phyloP scores from a whole-genome alignment of 2,888 invertebrate genomes.

The Epistrophe eligans region DNA sequence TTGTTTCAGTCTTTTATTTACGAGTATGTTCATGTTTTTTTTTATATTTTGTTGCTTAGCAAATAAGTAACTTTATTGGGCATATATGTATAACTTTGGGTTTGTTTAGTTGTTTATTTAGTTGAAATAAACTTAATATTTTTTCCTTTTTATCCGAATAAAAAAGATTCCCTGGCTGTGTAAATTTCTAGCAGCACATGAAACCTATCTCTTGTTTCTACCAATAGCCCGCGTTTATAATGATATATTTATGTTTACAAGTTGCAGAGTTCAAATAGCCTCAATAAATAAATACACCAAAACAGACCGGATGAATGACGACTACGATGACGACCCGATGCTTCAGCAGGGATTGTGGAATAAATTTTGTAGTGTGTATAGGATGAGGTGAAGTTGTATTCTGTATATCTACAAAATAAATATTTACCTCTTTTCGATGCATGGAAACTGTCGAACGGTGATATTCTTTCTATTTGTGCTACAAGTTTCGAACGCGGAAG shows the following conservation, averaged over 20 bases:
- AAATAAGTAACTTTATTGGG: too few species aligned
- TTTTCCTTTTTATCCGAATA: too few species aligned
- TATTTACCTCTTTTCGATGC: slow-evolving; percentile 94
- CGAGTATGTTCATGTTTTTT: too few species aligned
- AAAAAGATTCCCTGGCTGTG: not conserved
- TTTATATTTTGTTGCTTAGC: too few species aligned
- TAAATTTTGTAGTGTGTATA: not conserved
- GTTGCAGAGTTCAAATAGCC: slow-evolving; percentile 23
- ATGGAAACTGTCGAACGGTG: slow-evolving; percentile 96
- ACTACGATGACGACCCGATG: not conserved
- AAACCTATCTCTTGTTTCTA: not conserved
- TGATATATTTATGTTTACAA: slow-evolving; percentile 19
- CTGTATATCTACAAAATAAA: slow-evolving; percentile 36
- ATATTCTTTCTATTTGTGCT: slow-evolving; percentile 95
- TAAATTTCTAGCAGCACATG: not conserved
- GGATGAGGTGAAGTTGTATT: not conserved
- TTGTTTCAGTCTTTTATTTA: too few species aligned
- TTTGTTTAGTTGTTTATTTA: not conserved
- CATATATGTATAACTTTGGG: not conserved
- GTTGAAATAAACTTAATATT: not conserved
- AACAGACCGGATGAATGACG: slow-evolving; percentile 9
- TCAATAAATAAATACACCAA: slow-evolving; percentile 22
- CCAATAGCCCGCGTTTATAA: slow-evolving; percentile 5
- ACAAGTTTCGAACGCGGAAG: slow-evolving; percentile 93
- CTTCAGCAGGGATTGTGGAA: not conserved